Percentiles rank a stretch among this genome's conserved stretches.
These are phyloP conservation scores for Atlantisia rogersi DNA, from an alignment of 2,113 vertebrate genomes.

Conservation along the genomic window DNA sequence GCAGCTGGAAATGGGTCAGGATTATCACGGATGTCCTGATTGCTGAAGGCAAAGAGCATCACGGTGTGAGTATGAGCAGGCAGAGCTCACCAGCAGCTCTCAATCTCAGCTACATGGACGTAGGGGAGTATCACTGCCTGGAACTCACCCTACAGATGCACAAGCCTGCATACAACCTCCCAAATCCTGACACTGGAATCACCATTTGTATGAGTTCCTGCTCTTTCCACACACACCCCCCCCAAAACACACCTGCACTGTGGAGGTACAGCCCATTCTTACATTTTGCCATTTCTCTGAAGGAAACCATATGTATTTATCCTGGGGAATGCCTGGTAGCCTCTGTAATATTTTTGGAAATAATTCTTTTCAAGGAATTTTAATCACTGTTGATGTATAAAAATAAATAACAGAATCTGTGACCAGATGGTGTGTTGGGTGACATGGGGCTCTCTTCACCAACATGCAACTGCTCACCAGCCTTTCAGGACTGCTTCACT, in stretches of 20 bases:
- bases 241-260: rapidly evolving
- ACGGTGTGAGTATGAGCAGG: neutral
- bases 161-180: neutral
- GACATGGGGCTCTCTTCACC: conserved; percentile 44
- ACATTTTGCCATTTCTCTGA: neutral
- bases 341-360: conserved; percentile 49
- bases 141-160: neutral
- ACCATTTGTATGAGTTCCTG: neutral
- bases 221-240: too few species aligned
- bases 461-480: conserved; percentile 5
- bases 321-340: neutral
- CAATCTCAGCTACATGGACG: rapidly evolving
- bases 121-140: too few species aligned
- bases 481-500: neutral
- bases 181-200: neutral
- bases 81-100: neutral
- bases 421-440: conserved; percentile 70
- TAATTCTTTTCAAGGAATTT: conserved; percentile 44
- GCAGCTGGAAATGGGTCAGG: neutral
- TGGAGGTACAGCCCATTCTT: neutral
- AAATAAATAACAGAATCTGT: conserved; percentile 71
- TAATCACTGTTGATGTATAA: conserved; percentile 64
- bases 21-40: neutral
- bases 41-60: neutral
- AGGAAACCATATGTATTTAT: conserved; percentile 41